Percentiles rank a stretch among this genome's conserved stretches.
Conservation (phyloP, 2,888 invertebrate species). For the Pachymerium ferrugineum region DNA sequence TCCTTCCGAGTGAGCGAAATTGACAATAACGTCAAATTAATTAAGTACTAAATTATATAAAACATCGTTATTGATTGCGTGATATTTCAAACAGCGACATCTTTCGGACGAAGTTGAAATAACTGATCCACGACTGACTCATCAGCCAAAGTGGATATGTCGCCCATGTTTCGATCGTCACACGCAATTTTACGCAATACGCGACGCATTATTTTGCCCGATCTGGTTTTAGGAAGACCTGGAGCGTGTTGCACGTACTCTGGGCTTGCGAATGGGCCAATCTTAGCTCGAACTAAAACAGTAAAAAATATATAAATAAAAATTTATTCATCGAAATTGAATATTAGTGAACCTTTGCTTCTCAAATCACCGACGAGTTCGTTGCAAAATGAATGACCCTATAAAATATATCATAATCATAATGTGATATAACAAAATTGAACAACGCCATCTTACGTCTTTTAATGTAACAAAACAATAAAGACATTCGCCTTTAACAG, state of each 20-base stretch:
- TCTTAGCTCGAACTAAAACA: conserved; percentile 68
- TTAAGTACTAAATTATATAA: not conserved
- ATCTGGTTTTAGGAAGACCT: conserved; percentile 89
- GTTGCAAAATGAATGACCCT: conserved; percentile 55
- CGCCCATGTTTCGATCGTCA: conserved; percentile 83
- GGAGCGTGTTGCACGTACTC: conserved; percentile 92
- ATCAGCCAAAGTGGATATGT: conserved; percentile 89
- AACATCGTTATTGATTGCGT: too few relatives aligned
- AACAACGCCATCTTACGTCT: conserved; percentile 51
- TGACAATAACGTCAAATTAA: not conserved
- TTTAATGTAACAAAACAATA: conserved; percentile 95
- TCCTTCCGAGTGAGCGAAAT: not conserved
- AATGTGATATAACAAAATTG: not conserved
- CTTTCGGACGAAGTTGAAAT: conserved; percentile 62
- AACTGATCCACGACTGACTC: conserved; percentile 76
- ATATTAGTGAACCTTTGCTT: conserved; percentile 51
- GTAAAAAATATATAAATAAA: conserved; percentile 33
- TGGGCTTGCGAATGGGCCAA: conserved; percentile 93
- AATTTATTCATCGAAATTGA: conserved; percentile 15
- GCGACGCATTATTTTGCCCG: conserved; percentile 97
- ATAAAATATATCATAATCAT: not conserved
- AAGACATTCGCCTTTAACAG: conserved; percentile 91
- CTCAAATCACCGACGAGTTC: conserved; percentile 66
- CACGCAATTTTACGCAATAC: conserved; percentile 88
- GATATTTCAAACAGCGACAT: not conserved